A percentile compares a stretch with the other conserved stretches of the same genome.
These are phyloP conservation scores for Dicerorhinus sumatrensis DNA, from an alignment of 2,113 vertebrate genomes.

Conservation along the genomic window DNA sequence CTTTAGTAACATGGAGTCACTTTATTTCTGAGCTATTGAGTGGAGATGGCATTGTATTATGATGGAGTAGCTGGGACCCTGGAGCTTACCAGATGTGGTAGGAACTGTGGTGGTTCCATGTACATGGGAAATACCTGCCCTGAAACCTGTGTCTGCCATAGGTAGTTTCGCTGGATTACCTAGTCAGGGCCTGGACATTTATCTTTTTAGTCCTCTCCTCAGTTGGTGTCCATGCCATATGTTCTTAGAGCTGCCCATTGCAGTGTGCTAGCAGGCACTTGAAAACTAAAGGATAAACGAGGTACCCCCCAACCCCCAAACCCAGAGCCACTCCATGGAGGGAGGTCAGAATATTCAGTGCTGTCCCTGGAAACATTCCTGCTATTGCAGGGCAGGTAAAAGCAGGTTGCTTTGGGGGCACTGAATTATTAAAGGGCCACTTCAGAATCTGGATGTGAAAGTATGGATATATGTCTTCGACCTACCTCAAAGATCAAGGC, in stretches of 20 bases:
- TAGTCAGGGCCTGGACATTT: neutral
- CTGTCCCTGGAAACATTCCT: neutral
- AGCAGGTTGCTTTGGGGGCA: neutral
- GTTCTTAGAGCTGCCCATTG: neutral
- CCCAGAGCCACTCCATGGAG: neutral
- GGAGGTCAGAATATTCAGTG: neutral
- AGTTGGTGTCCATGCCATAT: neutral
- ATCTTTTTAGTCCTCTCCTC: neutral
- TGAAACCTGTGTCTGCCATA: neutral
- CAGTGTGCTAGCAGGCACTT: neutral
- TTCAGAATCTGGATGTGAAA: neutral
- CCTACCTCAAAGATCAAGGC: neutral
- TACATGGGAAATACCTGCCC: neutral
- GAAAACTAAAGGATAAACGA: neutral
- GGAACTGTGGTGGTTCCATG: neutral
- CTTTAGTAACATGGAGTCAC: neutral
- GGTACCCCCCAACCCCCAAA: too few species aligned
- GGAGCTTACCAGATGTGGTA: neutral
- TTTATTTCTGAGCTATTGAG: slow-evolving; percentile 5
- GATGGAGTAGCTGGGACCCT: neutral
- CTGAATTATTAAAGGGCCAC: neutral
- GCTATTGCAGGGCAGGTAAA: neutral
- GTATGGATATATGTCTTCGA: neutral
- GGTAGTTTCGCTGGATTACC: neutral
- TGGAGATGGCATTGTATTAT: neutral